Base-by-base conservation (phyloP, 2,797 vertebrate genomes). In the Typhlichthys subterraneus region DNA sequence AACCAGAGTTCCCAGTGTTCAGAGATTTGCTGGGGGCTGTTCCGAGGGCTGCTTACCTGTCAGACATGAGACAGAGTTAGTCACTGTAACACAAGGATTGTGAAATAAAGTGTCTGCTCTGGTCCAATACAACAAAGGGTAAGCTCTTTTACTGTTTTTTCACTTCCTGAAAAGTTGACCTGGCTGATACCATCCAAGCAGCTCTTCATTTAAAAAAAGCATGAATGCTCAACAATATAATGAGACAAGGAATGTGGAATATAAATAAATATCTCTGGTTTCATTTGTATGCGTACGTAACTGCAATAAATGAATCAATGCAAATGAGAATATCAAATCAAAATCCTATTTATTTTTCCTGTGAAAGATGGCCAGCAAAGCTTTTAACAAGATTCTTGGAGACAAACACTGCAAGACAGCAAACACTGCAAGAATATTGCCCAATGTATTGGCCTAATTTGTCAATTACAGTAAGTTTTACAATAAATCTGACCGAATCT, bases 21-120 rank as follows among this genome's bases (percentile, higher is more conserved):
- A 78, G 86, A 87, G 83, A 90, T 90, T 88, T 90, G 79, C 80
- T 77, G 10, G 80, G 81, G 79, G 82, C 79, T 74, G 70, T 75
- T 81, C 73, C 58, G 67, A 78, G 76, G 76, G 85, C 73, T 67
- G 74, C 82, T 81, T 82, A 85, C 79, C 85, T 84, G 81, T 87
- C 82, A 88, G 68, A 84, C 82, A 82, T 63, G 76, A 72, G 77
- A 57, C 79, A 68, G 77, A 85, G 85, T 88, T 82, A 87, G 76
- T 80, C 78, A 84, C 74, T 82, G 83, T 84, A 82, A 89, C 76
- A 46, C 61, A 17, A 69, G 76, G 78, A 72, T 82, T 81, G 69
- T 75, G 64, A 74, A 72, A 79, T 69, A 72, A 72, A 71, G 55
- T 61, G 19, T 80, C 76, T 38, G 42, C 76, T 59, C 84, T 65